Base-by-base conservation (phyloP, 2,888 invertebrate species). In the Drosophila pseudotakahashii region DNA sequence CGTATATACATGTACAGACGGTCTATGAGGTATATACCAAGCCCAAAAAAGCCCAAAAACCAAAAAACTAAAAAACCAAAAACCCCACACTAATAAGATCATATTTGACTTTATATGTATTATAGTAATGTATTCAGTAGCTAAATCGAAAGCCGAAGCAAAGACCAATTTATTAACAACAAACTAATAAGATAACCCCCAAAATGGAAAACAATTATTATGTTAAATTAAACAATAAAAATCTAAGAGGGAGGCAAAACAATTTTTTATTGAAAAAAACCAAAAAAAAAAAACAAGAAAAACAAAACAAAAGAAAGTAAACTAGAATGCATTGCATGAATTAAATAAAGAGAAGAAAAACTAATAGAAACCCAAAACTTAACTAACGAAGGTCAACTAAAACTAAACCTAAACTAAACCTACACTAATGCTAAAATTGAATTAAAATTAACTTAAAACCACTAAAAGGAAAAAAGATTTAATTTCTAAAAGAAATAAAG, bases 21-120 rank as follows among this genome's bases (percentile, higher is more conserved):
- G 74, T 79, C 77, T 61, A 79, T 60, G 64, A 44, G 58, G 51
- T 62, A 64, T 44, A 73, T 63, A 80, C 57, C 48, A 70, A 32
- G 50, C 26, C 32, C 44, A 32, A 47, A 52, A 60, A 50, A 66
- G 41, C 50, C 14, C 11, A 37, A 53, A 58, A 13, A 42, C 37
- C 11, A 14, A 58, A 13, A 42, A 32, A n/a, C n/a, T n/a, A n/a
- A 37, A 53, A 58, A 13, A 42, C 37, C 11, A 14, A 47, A 30
- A 55, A 59, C 45, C 52, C 53, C 41, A 54, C 57, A 74, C 60
- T 60, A 68, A 52, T 59, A 68, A 77, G 77, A 87, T 81, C 79
- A 84, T 81, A 82, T 84, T 82, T 85, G 81, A 82, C 81, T 81
- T 87, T 77, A 84, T 77, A 78, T 82, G 85, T 87, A 87, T 87